Percentiles rank a stretch among this genome's conserved stretches.
Conservation (phyloP, 1,140 invertebrate genomes). For the Danaus melanippus region DNA sequence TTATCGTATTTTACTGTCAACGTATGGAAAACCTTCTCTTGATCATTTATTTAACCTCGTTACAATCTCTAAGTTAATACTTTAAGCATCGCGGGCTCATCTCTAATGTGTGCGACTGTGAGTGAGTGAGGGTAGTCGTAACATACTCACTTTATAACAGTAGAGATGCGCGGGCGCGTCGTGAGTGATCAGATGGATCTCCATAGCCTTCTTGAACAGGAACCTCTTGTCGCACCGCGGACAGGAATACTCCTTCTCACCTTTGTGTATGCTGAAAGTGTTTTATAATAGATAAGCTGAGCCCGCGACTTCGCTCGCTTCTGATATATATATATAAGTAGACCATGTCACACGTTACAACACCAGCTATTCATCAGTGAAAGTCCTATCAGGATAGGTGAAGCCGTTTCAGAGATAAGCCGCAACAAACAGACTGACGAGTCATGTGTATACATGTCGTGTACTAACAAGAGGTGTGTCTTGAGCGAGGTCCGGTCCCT, state of each 20-base stretch:
- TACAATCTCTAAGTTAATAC: too few species aligned
- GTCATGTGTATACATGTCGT: not conserved
- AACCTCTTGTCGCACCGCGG: slow-evolving; percentile 44
- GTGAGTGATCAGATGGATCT: slow-evolving; percentile 48
- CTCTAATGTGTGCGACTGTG: too few species aligned
- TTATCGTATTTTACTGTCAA: too few species aligned
- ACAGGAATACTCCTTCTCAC: slow-evolving; percentile 50
- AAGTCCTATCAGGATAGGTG: too few species aligned
- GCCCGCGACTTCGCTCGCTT: not conserved
- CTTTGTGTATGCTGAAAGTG: slow-evolving; percentile 41
- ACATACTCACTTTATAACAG: slow-evolving; percentile 36
- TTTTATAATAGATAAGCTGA: not conserved
- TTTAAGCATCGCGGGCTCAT: too few species aligned
- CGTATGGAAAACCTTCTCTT: too few species aligned
- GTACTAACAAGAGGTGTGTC: slow-evolving; percentile 52
- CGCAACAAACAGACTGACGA: too few species aligned
- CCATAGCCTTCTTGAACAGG: slow-evolving; percentile 53
- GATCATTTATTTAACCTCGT: too few species aligned
- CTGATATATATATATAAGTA: not conserved
- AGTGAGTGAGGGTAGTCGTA: not conserved
- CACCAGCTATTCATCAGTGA: too few species aligned
- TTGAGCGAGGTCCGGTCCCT: slow-evolving; percentile 35
- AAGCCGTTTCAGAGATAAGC: too few species aligned
- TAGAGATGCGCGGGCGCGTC: slow-evolving; percentile 40
- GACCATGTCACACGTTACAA: not conserved